A percentile compares a stretch with the other conserved stretches of the same genome.
These are phyloP conservation scores for Thereva unica DNA, from an alignment of 2,888 invertebrate species.

Conservation along the genomic window DNA sequence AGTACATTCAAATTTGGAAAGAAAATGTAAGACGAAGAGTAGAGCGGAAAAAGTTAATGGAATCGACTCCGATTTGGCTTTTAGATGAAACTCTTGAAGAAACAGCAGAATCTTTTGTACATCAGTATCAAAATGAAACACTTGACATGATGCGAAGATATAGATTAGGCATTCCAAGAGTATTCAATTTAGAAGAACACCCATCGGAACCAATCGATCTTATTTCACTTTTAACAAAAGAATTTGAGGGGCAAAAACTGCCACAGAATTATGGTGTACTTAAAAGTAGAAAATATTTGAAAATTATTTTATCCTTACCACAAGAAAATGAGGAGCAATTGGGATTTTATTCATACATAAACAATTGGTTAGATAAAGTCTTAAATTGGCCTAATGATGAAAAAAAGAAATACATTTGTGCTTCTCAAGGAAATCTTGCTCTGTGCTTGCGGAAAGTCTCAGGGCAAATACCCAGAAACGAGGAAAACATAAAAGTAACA, in stretches of 20 bases:
- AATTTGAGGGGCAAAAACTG: not conserved
- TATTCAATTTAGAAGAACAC: conserved; percentile 46
- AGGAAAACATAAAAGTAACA: conserved; percentile 45
- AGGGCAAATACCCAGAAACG: conserved; percentile 49
- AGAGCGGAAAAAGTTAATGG: conserved; percentile 60
- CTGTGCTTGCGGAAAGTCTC: conserved; percentile 53
- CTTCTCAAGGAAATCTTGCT: conserved; percentile 47
- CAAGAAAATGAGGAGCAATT: conserved; percentile 46
- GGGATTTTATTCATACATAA: conserved; percentile 50
- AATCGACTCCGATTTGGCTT: conserved; percentile 63
- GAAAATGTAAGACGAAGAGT: conserved; percentile 54
- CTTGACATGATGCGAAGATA: conserved; percentile 61
- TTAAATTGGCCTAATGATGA: conserved; percentile 14
- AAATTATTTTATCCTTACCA: conserved; percentile 51
- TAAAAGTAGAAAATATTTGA: conserved; percentile 49
- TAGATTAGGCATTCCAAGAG: conserved; percentile 55
- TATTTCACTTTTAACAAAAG: conserved; percentile 19
- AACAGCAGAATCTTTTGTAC: conserved; percentile 54
- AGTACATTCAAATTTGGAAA: conserved; percentile 60
- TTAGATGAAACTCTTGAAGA: conserved; percentile 50
- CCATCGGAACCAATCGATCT: conserved; percentile 41
- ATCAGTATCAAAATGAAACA: conserved; percentile 57
- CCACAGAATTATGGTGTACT: conserved; percentile 41
- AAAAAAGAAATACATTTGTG: conserved; percentile 46
- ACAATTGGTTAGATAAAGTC: conserved; percentile 47